Evolutionary conservation across 2,113 vertebrate species (phyloP).

Genomic region (Apteryx mantelli): DNA sequence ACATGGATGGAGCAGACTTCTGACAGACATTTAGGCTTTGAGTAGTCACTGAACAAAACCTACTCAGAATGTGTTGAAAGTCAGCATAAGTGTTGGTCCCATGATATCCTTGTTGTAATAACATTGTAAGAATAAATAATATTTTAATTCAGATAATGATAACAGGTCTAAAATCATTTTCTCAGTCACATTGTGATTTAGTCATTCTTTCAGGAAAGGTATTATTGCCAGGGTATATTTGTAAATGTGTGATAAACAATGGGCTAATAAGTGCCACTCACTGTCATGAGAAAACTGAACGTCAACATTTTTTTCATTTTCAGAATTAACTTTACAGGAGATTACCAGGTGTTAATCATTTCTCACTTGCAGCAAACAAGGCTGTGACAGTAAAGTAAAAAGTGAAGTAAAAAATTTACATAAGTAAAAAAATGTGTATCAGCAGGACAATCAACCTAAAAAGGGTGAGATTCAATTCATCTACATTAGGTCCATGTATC

Average conservation of each 20-base stretch:
- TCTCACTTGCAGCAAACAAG: neutral
- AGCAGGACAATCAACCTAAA: neutral
- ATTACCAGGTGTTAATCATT: neutral
- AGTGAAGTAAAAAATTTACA: too few relatives aligned
- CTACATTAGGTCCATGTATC: neutral
- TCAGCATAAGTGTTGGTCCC: neutral
- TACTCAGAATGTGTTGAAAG: neutral
- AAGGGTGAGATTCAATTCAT: neutral
- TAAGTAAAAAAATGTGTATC: neutral
- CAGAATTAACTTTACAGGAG: neutral
- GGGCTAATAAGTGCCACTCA: neutral
- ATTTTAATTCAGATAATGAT: neutral
- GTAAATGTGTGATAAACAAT: neutral
- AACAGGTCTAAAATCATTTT: constrained; percentile 14
- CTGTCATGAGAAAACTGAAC: neutral
- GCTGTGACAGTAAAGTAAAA: neutral
- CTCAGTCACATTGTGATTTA: neutral
- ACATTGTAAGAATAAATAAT: neutral
- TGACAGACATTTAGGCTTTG: neutral
- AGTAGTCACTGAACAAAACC: neutral
- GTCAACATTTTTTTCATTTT: neutral
- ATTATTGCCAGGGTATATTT: neutral
- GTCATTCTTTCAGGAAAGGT: neutral
- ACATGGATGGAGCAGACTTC: neutral
- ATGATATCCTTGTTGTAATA: neutral